phyloP scores from a whole-genome alignment of 1,140 invertebrate genomes.

The Chrysomallon squamiferum region DNA sequence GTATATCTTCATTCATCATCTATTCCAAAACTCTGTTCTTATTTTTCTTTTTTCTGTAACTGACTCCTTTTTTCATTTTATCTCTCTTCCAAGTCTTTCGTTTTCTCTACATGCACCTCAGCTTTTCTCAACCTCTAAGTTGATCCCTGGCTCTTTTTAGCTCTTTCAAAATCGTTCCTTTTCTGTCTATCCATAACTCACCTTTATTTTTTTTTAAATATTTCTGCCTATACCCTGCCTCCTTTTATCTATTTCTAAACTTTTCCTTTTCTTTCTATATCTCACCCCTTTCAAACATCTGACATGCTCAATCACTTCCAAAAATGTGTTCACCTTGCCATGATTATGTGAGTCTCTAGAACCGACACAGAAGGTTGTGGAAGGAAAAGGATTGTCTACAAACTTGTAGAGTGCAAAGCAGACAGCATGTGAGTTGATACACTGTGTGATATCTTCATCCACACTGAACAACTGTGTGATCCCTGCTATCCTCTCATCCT shows the following conservation, averaged over 20 bases:
- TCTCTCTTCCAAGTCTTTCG: too few relatives aligned
- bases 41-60: too few relatives aligned
- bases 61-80: too few relatives aligned
- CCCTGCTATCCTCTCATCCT: slow-evolving; percentile 62
- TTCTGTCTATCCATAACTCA: too few relatives aligned
- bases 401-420: slow-evolving; percentile 60
- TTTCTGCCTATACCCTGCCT: background rate
- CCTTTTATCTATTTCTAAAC: background rate
- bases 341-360: slow-evolving; percentile 51
- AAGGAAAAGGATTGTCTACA: slow-evolving; percentile 54
- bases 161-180: background rate
- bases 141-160: background rate
- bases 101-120: too few relatives aligned
- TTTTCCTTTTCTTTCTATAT: background rate
- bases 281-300: too few relatives aligned
- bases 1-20: too few relatives aligned
- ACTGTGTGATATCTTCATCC: slow-evolving; percentile 61
- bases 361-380: slow-evolving; percentile 60
- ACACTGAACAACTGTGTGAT: slow-evolving; percentile 61
- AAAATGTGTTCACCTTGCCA: slow-evolving; percentile 64
- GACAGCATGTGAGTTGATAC: slow-evolving; percentile 60
- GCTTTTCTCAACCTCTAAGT: too few relatives aligned
- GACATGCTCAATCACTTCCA: too few relatives aligned
- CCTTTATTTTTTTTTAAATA: too few relatives aligned
- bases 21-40: too few relatives aligned